Percentiles rank a stretch among this genome's conserved stretches.
Evolutionary conservation across 1,140 invertebrate genomes (phyloP).

Genomic region (Drosophila gunungcola): DNA sequence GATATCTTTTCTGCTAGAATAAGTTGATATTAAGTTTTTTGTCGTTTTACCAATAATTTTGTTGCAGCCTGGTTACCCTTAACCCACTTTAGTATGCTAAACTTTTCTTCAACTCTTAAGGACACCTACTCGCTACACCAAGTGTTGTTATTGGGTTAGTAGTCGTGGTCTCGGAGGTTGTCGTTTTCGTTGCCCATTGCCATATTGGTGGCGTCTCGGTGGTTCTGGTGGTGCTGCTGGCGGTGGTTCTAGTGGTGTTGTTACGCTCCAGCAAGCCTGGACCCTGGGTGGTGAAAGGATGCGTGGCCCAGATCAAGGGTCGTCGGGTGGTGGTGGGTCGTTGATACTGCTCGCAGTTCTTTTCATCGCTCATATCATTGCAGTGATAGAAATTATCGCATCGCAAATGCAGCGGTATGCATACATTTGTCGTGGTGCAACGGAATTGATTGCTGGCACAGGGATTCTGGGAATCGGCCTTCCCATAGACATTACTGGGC

Average conservation of each 20-base stretch:
- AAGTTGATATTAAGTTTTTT: neutral
- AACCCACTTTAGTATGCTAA: constrained; percentile 21
- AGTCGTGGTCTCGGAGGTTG: constrained; percentile 30
- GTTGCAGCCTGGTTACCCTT: neutral
- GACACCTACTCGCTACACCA: constrained; percentile 61
- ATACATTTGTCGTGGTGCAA: constrained; percentile 86
- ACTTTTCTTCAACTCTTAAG: constrained; percentile 4
- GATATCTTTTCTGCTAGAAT: too few species aligned
- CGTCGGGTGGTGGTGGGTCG: constrained; percentile 13
- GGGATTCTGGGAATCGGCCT: constrained; percentile 49
- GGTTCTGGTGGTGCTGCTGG: constrained; percentile 12
- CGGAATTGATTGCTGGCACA: constrained; percentile 84
- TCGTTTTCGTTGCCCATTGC: constrained; percentile 9
- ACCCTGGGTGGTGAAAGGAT: neutral
- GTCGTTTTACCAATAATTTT: neutral
- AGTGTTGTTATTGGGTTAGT: constrained; percentile 66
- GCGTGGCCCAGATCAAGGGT: constrained; percentile 5
- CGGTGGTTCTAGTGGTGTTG: constrained; percentile 8
- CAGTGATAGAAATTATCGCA: constrained; percentile 92
- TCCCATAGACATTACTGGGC: constrained; percentile 50
- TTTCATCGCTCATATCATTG: constrained; percentile 91
- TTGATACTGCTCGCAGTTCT: constrained; percentile 85
- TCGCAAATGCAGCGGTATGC: constrained; percentile 88
- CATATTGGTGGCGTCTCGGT: constrained; percentile 12
- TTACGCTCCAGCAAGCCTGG: constrained; percentile 6